A percentile compares a stretch with the other conserved stretches of the same genome.
These are phyloP conservation scores for Eristalinus aeneus DNA, from an alignment of 2,888 invertebrate genomes.

Conservation along the genomic window DNA sequence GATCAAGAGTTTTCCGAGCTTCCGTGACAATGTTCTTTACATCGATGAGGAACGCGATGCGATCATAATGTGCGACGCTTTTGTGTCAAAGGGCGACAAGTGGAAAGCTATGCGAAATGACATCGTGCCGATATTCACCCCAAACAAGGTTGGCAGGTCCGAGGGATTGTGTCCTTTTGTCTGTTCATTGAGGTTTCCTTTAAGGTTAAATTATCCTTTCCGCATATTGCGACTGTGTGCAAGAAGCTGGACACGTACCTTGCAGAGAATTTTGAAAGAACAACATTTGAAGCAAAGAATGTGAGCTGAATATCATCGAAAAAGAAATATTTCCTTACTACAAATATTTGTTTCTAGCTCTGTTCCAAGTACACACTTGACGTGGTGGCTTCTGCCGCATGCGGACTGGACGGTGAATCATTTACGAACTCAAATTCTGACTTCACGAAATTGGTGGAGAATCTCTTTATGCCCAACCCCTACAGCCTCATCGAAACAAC, in stretches of 20 bases:
- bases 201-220: constrained; percentile 73
- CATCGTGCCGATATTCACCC: constrained; percentile 75
- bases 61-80: constrained; percentile 74
- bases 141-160: constrained; percentile 72
- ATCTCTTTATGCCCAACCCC: constrained; percentile 74
- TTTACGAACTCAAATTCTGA: constrained; percentile 72
- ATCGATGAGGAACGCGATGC: constrained; percentile 72
- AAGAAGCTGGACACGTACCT: constrained; percentile 71
- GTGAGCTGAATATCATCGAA: constrained; percentile 37
- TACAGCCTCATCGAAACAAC: constrained; percentile 74
- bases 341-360: constrained; percentile 58
- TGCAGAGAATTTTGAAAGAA: constrained; percentile 16
- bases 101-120: constrained; percentile 75
- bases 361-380: constrained; percentile 76
- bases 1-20: constrained; percentile 73
- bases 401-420: constrained; percentile 74
- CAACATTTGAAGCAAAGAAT: constrained; percentile 74
- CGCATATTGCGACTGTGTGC: constrained; percentile 73
- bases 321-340: background rate
- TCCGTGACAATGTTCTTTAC: constrained; percentile 75
- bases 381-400: constrained; percentile 75
- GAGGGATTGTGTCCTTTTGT: background rate
- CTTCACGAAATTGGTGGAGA: constrained; percentile 72
- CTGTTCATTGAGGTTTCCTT: background rate
- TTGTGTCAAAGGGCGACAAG: constrained; percentile 73